Base-by-base conservation (phyloP, 1,140 invertebrate species). In the Drosophila teissieri region DNA sequence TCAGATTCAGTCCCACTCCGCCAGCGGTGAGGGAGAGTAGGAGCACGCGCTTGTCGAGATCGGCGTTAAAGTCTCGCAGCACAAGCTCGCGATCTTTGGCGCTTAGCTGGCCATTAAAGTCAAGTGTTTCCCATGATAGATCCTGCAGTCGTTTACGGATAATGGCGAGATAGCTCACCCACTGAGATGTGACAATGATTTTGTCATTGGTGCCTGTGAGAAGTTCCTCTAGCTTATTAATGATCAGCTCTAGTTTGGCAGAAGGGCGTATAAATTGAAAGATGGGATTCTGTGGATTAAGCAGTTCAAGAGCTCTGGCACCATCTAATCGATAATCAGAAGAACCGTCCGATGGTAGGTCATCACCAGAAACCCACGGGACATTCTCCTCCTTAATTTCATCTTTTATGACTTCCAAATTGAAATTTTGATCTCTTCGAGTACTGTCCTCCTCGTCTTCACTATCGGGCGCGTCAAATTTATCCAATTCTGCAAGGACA, bases 1-100 rank as follows among this genome's bases (percentile, higher is more conserved):
- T 83, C 0, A 83, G 57, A 67, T 83, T 83, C 1, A 83, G 49
- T 3, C 80, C 80, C 31, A 83, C 80, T 14, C 80, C 80, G 22
- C 80, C 80, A 36, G 80, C 77, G 22, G 64, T 67, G 4, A 83
- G 60, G 2, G 80, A 83, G 1, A 83, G 56, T 1, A 83, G 51
- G 4, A 83, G 17, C 2, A 83, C 49, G 3, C 80, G 60, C 22
- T 72, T 84, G 0, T 55, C 39, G 24, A 44, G 80, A 0, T 7
- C 48, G 0, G 14, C 17, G 12, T 80, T 74, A 15, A 83, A 84
- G 2, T 80, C 80, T 2, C 22, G 22, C 0, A 83, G 49, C 0
- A 84, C 62, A 1, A 49, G 4, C 31, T 64, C 40, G 8, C 80
- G 76, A 4, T 65, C 37, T 12, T 51, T 45, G n/a, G 56, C 61